Percentiles rank a stretch among this genome's conserved stretches.
These are phyloP conservation scores for Typhlomys cinereus DNA, from an alignment of 2,113 vertebrate genomes.

Conservation along the genomic window DNA sequence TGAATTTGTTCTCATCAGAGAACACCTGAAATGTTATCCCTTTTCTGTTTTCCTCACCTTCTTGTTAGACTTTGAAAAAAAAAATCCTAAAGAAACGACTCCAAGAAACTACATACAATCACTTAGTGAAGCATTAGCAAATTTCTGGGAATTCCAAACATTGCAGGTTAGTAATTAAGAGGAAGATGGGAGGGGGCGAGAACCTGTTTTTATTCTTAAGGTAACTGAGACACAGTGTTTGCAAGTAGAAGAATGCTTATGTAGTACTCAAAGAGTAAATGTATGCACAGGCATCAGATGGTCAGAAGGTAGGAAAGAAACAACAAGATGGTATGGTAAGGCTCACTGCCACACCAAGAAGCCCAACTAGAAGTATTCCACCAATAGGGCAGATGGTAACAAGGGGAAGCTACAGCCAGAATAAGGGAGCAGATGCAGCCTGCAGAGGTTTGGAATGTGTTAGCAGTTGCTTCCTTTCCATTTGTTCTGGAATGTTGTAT, in stretches of 20 bases:
- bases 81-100: neutral
- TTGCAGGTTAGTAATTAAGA: constrained; percentile 17
- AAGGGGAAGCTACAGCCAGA: too few species aligned
- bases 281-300: neutral
- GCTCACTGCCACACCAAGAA: neutral
- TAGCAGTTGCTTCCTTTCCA: neutral
- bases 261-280: neutral
- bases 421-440: neutral
- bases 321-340: neutral
- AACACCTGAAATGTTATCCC: constrained; percentile 71
- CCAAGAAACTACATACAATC: neutral
- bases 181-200: neutral
- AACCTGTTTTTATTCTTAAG: neutral
- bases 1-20: constrained; percentile 55
- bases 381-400: neutral
- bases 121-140: neutral
- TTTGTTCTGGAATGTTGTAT: constrained; percentile 23
- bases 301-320: neutral
- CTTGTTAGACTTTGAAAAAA: neutral
- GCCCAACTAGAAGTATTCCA: neutral
- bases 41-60: constrained; percentile 69
- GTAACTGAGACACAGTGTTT: neutral
- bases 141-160: neutral
- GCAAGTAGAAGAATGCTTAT: neutral
- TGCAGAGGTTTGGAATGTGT: neutral